A percentile compares a stretch with the other conserved stretches of the same genome.
These are phyloP conservation scores for Apostichopus californicus DNA, from an alignment of 35 echinoderm and acorn worm genomes.

Conservation along the genomic window DNA sequence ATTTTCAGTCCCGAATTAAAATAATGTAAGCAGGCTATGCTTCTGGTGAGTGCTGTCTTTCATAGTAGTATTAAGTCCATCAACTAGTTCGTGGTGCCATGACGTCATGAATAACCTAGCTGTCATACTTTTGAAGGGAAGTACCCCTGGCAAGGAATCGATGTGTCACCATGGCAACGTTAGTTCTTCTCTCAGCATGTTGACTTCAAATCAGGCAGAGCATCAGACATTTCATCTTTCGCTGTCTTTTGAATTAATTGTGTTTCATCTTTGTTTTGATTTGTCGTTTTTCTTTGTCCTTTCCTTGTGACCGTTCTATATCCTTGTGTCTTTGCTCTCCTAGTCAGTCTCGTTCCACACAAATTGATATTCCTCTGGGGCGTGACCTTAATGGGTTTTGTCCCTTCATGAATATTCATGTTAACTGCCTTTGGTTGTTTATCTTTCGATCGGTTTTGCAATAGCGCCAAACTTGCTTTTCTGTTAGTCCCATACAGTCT, in stretches of 20 bases:
- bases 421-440: slow-evolving; percentile 7
- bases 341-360: slow-evolving; percentile 17
- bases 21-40: no score
- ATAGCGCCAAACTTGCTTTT: slow-evolving; percentile 35
- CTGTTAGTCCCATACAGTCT: slow-evolving; percentile 45
- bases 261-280: neutral
- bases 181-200: neutral
- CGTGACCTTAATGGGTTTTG: neutral
- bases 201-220: neutral
- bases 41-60: no score
- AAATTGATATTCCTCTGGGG: neutral
- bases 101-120: neutral
- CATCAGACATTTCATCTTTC: neutral
- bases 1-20: no score
- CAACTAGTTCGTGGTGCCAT: no score
- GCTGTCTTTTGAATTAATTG: neutral
- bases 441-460: slow-evolving; percentile 48
- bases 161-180: no score
- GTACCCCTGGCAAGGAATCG: no score
- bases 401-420: slow-evolving; percentile 30
- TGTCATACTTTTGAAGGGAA: no score
- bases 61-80: no score
- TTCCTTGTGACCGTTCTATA: slow-evolving; percentile 3
- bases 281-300: slow-evolving; percentile 34
- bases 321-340: slow-evolving; percentile 30